Evolutionary conservation across 2,888 invertebrate genomes (phyloP).

Genomic region (Meiosimyza decipiens): DNA sequence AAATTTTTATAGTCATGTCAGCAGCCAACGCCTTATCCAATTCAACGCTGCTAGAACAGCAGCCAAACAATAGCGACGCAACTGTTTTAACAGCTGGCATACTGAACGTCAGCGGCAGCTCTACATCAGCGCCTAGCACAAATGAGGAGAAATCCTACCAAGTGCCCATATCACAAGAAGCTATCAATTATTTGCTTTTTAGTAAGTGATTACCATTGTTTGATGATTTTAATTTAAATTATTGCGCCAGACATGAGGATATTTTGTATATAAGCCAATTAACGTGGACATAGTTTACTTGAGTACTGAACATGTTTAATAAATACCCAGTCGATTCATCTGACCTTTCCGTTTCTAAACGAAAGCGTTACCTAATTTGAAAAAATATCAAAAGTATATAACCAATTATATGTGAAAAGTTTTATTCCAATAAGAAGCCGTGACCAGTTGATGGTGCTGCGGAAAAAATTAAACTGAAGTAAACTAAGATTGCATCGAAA

Average conservation of each 20-base stretch:
- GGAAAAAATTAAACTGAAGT: too few relatives aligned
- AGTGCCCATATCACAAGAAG: slow-evolving; percentile 61
- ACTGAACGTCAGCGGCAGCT: slow-evolving; percentile 24
- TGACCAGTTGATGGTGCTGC: too few relatives aligned
- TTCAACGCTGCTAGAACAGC: background rate
- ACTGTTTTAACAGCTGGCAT: slow-evolving; percentile 43
- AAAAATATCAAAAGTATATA: too few relatives aligned
- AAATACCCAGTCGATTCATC: too few relatives aligned
- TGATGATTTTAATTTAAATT: background rate
- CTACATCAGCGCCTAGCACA: slow-evolving; percentile 34
- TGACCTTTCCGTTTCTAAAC: too few relatives aligned
- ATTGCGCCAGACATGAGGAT: background rate
- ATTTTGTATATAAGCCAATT: background rate
- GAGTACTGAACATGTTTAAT: too few relatives aligned
- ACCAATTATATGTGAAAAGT: too few relatives aligned
- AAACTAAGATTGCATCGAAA: too few relatives aligned
- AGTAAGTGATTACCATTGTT: slow-evolving; percentile 50
- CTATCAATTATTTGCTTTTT: slow-evolving; percentile 62
- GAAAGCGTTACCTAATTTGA: too few relatives aligned
- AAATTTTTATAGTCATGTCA: slow-evolving; percentile 17
- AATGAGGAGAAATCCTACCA: slow-evolving; percentile 55
- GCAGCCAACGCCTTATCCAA: slow-evolving; percentile 9
- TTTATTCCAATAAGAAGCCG: too few relatives aligned
- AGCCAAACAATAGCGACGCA: slow-evolving; percentile 1
- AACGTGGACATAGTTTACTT: too few relatives aligned